Conservation (phyloP, 2,888 invertebrate species). For the Acronicta leporina region DNA sequence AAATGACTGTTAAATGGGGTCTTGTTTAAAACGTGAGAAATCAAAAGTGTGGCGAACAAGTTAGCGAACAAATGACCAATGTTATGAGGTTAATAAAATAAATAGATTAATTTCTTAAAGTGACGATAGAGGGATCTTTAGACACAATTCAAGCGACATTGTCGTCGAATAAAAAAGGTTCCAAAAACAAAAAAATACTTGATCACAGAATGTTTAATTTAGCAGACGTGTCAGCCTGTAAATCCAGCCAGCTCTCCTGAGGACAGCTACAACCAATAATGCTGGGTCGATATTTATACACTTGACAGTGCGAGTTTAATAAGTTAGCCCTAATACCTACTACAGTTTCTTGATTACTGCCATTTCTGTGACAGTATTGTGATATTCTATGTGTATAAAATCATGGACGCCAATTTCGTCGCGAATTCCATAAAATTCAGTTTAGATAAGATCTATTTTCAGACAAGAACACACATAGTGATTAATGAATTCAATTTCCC, state of each 20-base stretch:
- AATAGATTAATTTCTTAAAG: no score
- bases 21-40: no score
- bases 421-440: neutral
- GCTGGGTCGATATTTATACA: neutral
- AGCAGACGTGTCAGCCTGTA: neutral
- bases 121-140: neutral
- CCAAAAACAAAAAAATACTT: neutral
- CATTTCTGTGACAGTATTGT: no score
- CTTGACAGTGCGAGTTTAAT: neutral
- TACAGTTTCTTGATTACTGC: no score
- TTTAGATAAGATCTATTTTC: conserved; percentile 22
- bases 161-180: neutral
- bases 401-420: no score
- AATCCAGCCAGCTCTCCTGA: neutral
- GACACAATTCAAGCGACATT: neutral
- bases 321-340: neutral
- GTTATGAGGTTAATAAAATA: no score
- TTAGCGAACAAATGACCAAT: no score
- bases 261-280: no score
- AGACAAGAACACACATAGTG: conserved; percentile 17
- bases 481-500: conserved; percentile 34
- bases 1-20: no score
- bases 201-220: conserved; percentile 1
- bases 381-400: no score
- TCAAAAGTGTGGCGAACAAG: no score